Evolutionary conservation across 1,140 invertebrate species (phyloP), one percentile per base, ranked within the genome.

Genomic region (Drosophila watanabei): DNA sequence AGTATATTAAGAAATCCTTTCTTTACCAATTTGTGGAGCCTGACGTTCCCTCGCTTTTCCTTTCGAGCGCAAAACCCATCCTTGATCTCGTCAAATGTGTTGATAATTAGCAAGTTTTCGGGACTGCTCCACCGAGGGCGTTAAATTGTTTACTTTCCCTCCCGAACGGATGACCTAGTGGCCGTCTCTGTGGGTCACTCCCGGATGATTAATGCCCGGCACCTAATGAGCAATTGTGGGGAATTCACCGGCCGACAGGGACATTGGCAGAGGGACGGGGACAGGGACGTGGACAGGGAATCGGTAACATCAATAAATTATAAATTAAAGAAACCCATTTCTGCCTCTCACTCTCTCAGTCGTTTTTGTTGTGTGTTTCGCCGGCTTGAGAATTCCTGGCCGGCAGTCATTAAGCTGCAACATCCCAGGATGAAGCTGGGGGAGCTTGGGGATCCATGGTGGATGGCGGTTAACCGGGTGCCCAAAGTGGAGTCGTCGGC

Each of bases 291-390:
- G 54, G 54, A 11, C 20, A 11, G 54, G 35, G 62, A 66, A 80
- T 86, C 85, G 85, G 84, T 84, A 83, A 88, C 84, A 88, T 90
- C 86, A 90, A 90, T 90, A 90, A 90, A 90, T 90, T 90, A 90
- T 82, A 90, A 90, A 90, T 90, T 90, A 90, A 90, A 90, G 82
- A 90, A 90, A 90, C 90, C 79, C 86, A 90, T 86, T 90, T 87
- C 60, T 37, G 73, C 57, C 71, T 57, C 35, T 39, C 35, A 24
- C n/a, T 20, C 28, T 39, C 5, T 6, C 20, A 20, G 39, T 54
- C 45, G 35, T 51, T 75, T 73, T 46, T 51, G 71, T 54, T 52
- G 51, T 65, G 54, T 61, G 30, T 49, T 52, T 61, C 39, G 48
- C 52, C 49, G 68, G 78, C 79, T 82, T 75, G 75, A 90, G 86